Percentiles rank a stretch among this genome's conserved stretches.
Conservation (phyloP, 2,888 invertebrate species). For the Thyatira batis region DNA sequence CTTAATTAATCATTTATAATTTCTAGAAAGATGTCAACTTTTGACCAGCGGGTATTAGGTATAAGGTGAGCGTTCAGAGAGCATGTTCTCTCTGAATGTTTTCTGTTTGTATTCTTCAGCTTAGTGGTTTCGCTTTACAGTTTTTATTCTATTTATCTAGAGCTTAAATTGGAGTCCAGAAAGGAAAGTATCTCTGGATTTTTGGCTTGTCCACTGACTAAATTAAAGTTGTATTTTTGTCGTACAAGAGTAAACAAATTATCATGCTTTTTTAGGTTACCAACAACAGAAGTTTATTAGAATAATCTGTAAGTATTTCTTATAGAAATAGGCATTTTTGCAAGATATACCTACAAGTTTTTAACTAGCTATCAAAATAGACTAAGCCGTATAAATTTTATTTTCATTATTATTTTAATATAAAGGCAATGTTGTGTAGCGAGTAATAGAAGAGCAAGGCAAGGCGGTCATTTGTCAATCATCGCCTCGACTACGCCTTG, state of each 20-base stretch:
- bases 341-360: too few relatives aligned
- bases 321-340: too few relatives aligned
- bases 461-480: constrained; percentile 47
- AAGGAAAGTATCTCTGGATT: too few relatives aligned
- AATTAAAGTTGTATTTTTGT: too few relatives aligned
- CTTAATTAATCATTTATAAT: not conserved
- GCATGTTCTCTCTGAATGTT: constrained; percentile 44
- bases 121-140: constrained; percentile 28
- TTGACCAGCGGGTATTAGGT: not conserved
- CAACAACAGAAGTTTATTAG: too few relatives aligned
- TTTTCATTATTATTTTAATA: not conserved
- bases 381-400: not conserved
- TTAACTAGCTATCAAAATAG: too few relatives aligned
- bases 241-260: too few relatives aligned
- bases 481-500: constrained; percentile 31
- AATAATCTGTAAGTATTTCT: too few relatives aligned
- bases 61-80: too few relatives aligned
- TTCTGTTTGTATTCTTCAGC: constrained; percentile 47
- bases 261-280: too few relatives aligned
- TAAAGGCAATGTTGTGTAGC: constrained; percentile 7
- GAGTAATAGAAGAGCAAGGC: constrained; percentile 21
- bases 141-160: constrained; percentile 31
- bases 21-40: not conserved
- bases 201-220: too few relatives aligned
- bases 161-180: too few relatives aligned